phyloP scores from a whole-genome alignment of 2,113 vertebrate species.

The Python bivittatus region DNA sequence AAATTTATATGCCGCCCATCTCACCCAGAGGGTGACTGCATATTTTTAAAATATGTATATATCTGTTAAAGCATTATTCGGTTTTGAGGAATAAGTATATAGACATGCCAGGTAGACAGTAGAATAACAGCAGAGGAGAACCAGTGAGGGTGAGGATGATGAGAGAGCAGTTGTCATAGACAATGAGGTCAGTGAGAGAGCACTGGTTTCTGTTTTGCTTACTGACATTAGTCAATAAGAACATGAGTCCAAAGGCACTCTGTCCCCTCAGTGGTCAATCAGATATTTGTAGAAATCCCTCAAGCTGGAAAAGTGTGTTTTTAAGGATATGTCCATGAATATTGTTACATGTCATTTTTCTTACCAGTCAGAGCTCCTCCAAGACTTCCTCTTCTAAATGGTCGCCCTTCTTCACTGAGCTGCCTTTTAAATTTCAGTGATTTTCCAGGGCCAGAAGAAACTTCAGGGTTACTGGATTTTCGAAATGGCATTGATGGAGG shows the following conservation, averaged over 20 bases:
- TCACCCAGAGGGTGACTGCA: too few species aligned
- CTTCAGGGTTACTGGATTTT: slow-evolving; percentile 90
- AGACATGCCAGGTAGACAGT: not conserved
- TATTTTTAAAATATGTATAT: too few species aligned
- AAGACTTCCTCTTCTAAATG: slow-evolving; percentile 88
- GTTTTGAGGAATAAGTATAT: not conserved
- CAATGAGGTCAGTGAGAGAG: not conserved
- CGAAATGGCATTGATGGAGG: slow-evolving; percentile 80
- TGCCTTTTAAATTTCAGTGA: slow-evolving; percentile 83
- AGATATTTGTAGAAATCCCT: not conserved
- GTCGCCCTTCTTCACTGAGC: slow-evolving; percentile 85
- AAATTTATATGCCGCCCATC: too few species aligned
- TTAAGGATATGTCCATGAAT: not conserved
- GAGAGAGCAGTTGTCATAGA: not conserved
- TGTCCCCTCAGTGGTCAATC: not conserved
- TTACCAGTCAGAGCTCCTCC: slow-evolving; percentile 87
- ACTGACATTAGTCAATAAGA: not conserved
- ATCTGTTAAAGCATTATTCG: not conserved
- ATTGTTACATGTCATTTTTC: not conserved
- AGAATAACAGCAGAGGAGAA: not conserved
- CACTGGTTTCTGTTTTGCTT: not conserved
- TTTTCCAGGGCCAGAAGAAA: slow-evolving; percentile 73
- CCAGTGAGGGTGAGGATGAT: not conserved
- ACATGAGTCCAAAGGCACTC: not conserved
- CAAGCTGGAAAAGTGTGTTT: not conserved